Percentiles rank a stretch among this genome's conserved stretches.
phyloP scores from a whole-genome alignment of 2,888 invertebrate species.

The Amphipyra berbera region DNA sequence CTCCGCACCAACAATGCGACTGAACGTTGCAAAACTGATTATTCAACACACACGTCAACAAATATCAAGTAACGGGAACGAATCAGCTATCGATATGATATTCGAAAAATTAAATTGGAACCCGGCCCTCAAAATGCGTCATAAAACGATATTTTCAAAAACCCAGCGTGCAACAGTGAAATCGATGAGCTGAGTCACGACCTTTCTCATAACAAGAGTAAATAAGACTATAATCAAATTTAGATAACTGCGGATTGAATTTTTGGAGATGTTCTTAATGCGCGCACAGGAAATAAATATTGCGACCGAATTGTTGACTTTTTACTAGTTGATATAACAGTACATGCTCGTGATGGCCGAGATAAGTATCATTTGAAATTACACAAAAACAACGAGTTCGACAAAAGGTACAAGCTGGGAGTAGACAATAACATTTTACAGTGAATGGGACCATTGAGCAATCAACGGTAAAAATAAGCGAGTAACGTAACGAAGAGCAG shows the following conservation, averaged over 20 bases:
- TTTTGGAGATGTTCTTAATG: conserved; percentile 67
- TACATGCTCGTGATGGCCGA: conserved; percentile 77
- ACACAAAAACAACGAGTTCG: conserved; percentile 74
- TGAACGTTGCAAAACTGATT: conserved; percentile 84
- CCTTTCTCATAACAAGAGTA: conserved; percentile 62
- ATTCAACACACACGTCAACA: conserved; percentile 77
- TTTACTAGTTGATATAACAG: conserved; percentile 76
- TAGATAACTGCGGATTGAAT: conserved; percentile 71
- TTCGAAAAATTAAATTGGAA: conserved; percentile 18
- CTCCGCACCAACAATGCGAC: conserved; percentile 68
- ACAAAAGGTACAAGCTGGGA: conserved; percentile 67
- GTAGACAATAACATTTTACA: conserved; percentile 70
- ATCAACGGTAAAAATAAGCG: conserved; percentile 77
- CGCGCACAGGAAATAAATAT: conserved; percentile 70
- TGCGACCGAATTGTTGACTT: conserved; percentile 72
- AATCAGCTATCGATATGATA: conserved; percentile 10
- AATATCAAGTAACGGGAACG: conserved; percentile 48
- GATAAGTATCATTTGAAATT: conserved; percentile 75
- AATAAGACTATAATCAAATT: conserved; percentile 72
- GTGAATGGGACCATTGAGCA: conserved; percentile 71
- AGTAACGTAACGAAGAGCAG: conserved; percentile 64
- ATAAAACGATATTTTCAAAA: conserved; percentile 49
- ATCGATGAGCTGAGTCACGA: conserved; percentile 69
- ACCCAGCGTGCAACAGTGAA: conserved; percentile 61
- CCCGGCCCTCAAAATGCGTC: conserved; percentile 26